Conservation (phyloP, 2,888 invertebrate species). For the Tenthredo scrophulariae region DNA sequence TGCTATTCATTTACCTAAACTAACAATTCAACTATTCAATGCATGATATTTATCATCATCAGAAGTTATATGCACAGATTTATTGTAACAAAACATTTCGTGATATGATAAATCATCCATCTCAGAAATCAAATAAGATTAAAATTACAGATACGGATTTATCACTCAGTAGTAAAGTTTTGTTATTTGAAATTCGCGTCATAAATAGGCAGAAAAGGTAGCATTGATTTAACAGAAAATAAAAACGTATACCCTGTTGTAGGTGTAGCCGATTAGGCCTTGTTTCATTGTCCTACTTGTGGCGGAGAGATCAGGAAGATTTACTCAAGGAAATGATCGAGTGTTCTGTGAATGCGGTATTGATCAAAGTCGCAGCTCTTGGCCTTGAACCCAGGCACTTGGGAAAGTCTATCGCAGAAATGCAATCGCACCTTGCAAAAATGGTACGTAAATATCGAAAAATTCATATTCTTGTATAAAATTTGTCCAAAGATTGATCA, state of each 20-base stretch:
- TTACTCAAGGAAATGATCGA: slow-evolving; percentile 98
- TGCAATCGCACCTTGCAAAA: slow-evolving; percentile 92
- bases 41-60: slow-evolving; percentile 4
- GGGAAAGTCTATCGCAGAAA: slow-evolving; percentile 90
- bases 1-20: neutral
- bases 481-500: neutral
- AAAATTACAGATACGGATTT: neutral
- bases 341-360: slow-evolving; percentile 93
- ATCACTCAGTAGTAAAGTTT: no score
- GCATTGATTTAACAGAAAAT: slow-evolving; percentile 31
- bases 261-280: slow-evolving; percentile 95
- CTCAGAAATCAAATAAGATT: neutral
- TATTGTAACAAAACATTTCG: slow-evolving; percentile 8
- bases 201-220: neutral
- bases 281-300: slow-evolving; percentile 94
- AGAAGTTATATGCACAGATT: neutral
- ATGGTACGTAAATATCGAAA: slow-evolving; percentile 81
- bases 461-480: neutral
- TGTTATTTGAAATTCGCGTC: neutral
- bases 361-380: slow-evolving; percentile 98
- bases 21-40: slow-evolving; percentile 5
- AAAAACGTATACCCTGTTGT: slow-evolving; percentile 72
- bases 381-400: slow-evolving; percentile 95
- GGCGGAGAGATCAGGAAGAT: slow-evolving; percentile 97
- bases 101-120: slow-evolving; percentile 15